A percentile compares a stretch with the other conserved stretches of the same genome.
Evolutionary conservation across 2,797 vertebrate genomes (phyloP).

Genomic region (Bradypus variegatus): DNA sequence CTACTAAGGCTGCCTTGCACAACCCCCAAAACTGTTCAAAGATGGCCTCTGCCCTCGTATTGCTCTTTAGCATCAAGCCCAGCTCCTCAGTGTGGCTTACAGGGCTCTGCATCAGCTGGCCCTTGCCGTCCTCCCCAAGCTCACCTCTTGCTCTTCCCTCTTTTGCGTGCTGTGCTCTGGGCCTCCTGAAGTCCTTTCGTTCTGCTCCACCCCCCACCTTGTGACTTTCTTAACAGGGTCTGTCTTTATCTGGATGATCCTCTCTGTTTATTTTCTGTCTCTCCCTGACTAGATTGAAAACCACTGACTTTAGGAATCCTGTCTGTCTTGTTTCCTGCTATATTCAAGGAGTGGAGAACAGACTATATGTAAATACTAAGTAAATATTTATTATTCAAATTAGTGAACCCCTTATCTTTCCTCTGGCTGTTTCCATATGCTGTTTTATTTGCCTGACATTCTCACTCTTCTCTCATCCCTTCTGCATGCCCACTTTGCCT

Average conservation of each 20-base stretch:
- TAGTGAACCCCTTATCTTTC: background rate
- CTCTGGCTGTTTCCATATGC: background rate
- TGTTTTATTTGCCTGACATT: background rate
- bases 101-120: background rate
- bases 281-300: background rate
- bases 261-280: background rate
- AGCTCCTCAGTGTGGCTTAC: fast-evolving
- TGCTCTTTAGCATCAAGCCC: background rate
- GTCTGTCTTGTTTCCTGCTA: background rate
- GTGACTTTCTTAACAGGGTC: background rate
- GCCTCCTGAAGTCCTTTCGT: background rate
- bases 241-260: background rate
- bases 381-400: background rate
- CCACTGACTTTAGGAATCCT: background rate
- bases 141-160: background rate
- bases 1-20: too few species aligned
- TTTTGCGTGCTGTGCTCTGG: too few species aligned
- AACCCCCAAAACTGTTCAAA: background rate
- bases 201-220: too few species aligned
- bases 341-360: background rate
- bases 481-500: background rate
- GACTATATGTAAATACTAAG: background rate
- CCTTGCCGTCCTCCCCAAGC: background rate
- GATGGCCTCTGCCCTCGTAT: background rate
- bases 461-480: background rate